A percentile compares a stretch with the other conserved stretches of the same genome.
These are phyloP conservation scores for Halesus radiatus DNA, from an alignment of 1,140 invertebrate species.

Conservation along the genomic window DNA sequence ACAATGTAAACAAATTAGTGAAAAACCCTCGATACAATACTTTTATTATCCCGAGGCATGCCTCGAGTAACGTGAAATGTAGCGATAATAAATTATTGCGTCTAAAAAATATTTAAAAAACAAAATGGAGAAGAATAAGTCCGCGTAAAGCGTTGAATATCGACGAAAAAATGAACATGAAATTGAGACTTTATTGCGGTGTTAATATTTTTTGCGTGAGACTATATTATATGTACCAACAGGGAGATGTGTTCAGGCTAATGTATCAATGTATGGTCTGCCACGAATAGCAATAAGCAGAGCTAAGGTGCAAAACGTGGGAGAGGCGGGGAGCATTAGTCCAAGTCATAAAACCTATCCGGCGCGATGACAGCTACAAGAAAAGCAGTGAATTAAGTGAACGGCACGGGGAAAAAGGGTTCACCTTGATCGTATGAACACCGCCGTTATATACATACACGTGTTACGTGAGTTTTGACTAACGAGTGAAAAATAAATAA, in stretches of 20 bases:
- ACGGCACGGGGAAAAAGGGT: too few species aligned
- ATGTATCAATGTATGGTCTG: background rate
- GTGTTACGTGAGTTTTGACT: too few species aligned
- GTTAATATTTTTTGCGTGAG: background rate
- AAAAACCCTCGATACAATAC: too few species aligned
- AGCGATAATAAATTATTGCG: too few species aligned
- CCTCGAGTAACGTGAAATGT: too few species aligned
- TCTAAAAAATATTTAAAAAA: too few species aligned
- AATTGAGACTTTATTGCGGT: background rate
- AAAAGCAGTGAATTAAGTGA: background rate
- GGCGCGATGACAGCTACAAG: background rate
- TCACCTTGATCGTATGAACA: too few species aligned
- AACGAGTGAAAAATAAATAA: too few species aligned
- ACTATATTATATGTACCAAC: background rate
- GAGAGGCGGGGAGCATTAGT: background rate
- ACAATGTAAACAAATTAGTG: too few species aligned
- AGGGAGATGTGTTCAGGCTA: background rate
- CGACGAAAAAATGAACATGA: background rate
- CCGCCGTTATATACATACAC: too few species aligned
- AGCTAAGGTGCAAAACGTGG: background rate
- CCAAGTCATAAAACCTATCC: conserved; percentile 6
- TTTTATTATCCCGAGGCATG: too few species aligned
- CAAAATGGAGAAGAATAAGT: background rate
- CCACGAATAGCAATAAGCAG: conserved; percentile 11
- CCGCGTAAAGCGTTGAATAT: background rate